Conservation (phyloP, 2,888 invertebrate species). For the Drosophila demipolita region DNA sequence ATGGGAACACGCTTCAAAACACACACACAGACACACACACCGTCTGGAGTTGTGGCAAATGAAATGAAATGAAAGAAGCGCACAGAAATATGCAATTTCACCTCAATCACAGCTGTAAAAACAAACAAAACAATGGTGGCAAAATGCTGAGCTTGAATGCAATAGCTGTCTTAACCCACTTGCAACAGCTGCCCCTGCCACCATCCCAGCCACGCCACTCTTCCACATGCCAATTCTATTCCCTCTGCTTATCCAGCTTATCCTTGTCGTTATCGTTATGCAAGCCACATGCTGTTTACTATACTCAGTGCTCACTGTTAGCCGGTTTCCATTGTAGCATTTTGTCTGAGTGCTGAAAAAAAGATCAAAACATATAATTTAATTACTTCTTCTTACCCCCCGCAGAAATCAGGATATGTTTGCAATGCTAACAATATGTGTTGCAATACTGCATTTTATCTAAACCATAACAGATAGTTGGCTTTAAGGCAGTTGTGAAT, state of each 20-base stretch:
- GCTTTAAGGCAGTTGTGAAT: background rate
- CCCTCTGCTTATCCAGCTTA: constrained; percentile 27
- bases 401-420: background rate
- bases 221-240: background rate
- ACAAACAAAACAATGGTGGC: constrained; percentile 73
- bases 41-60: constrained; percentile 41
- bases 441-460: background rate
- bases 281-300: constrained; percentile 61
- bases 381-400: constrained; percentile 26
- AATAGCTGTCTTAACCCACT: background rate
- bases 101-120: constrained; percentile 79
- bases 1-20: constrained; percentile 31
- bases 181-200: background rate
- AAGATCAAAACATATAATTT: constrained; percentile 47
- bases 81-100: constrained; percentile 79
- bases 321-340: constrained; percentile 21
- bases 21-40: constrained; percentile 5
- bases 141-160: constrained; percentile 33
- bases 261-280: constrained; percentile 28
- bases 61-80: constrained; percentile 68
- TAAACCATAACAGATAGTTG: background rate
- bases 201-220: background rate
- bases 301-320: constrained; percentile 24
- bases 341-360: constrained; percentile 16
- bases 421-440: constrained; percentile 17